phyloP scores from a whole-genome alignment of 1,140 invertebrate genomes.

The Lutraria rhynchaena region DNA sequence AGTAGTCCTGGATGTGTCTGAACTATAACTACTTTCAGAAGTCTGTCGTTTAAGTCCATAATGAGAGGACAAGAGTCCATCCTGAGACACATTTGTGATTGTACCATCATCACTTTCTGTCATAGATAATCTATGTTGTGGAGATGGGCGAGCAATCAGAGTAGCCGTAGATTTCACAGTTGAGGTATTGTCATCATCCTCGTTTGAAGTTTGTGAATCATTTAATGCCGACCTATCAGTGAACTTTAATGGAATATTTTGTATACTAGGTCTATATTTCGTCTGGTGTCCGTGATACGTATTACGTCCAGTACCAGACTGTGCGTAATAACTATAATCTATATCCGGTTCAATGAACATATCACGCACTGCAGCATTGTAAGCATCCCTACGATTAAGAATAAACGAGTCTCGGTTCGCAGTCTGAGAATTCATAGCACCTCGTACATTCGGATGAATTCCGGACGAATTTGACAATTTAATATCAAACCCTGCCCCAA shows the following conservation, averaged over 20 bases:
- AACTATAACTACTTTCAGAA: slow-evolving; percentile 76
- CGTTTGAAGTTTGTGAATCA: not conserved
- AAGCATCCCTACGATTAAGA: slow-evolving; percentile 80
- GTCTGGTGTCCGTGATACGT: slow-evolving; percentile 93
- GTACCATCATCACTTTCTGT: slow-evolving; percentile 73
- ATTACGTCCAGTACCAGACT: slow-evolving; percentile 89
- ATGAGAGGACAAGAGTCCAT: slow-evolving; percentile 38
- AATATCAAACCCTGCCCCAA: slow-evolving; percentile 95
- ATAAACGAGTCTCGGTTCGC: slow-evolving; percentile 75
- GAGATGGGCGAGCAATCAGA: slow-evolving; percentile 61
- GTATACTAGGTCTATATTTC: slow-evolving; percentile 86
- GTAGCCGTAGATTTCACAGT: slow-evolving; percentile 66
- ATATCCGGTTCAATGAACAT: slow-evolving; percentile 79
- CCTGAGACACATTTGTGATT: slow-evolving; percentile 56
- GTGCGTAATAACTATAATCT: slow-evolving; percentile 83
- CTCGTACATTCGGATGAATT: slow-evolving; percentile 87
- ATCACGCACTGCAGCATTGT: slow-evolving; percentile 80
- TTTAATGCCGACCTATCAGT: slow-evolving; percentile 54
- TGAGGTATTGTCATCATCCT: slow-evolving; percentile 50
- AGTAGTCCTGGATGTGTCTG: slow-evolving; percentile 76
- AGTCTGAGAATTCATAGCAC: slow-evolving; percentile 66
- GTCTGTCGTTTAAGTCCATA: slow-evolving; percentile 69
- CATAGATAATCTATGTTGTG: slow-evolving; percentile 67
- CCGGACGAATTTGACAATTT: slow-evolving; percentile 90
- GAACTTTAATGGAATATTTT: slow-evolving; percentile 73